Base-by-base conservation (phyloP, 2,113 vertebrate species). In the Corydoras maculifer region DNA sequence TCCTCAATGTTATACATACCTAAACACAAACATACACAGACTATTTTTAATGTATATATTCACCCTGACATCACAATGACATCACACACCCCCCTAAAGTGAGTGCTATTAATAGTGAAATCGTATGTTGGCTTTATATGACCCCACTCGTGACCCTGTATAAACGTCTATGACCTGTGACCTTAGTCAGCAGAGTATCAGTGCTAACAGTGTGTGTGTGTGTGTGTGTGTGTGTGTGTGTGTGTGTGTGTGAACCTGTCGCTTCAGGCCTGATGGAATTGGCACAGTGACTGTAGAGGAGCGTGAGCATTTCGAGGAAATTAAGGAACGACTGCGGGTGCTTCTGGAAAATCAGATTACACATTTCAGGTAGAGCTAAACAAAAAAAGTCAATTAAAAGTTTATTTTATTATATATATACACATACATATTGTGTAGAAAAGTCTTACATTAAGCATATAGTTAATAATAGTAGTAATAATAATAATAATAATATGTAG, bases 271-370 rank as follows among this genome's bases (percentile, higher is more conserved):
- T 12, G 97, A 99, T 1, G 97, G 97, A 61, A 99, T 99, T 18
- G 97, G 95, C 84, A 99, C 97, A 0, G 96, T 99, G 77, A 96
- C 93, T 0, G 87, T 94, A n/a, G 95, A 99, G 60, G 97, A 99
- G 85, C 98, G 93, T 71, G 95, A 98, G 65, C 94, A 89, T 74
- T 99, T 99, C 0, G 95, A 96, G 81, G 95, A 97, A 82, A 98
- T 99, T 88, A 99, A 98, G 86, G 97, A 99, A 78, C 87, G 95
- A 70, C 92, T 99, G 43, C 91, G 94, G 11, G 91, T 97, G 73
- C 91, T 99, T 70, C 83, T 99, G 81, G 96, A 99, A 84, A 99
- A 98, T 84, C 97, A 99, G 87, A 99, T 99, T 75, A 99, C 94
- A 29, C 96, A 98, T 87, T 99, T 99, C 88, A 96, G 97, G 97